Evolutionary conservation across 2,888 invertebrate genomes (phyloP), one percentile per base, ranked within the genome.

Genomic region (Cheilosia vulpina): DNA sequence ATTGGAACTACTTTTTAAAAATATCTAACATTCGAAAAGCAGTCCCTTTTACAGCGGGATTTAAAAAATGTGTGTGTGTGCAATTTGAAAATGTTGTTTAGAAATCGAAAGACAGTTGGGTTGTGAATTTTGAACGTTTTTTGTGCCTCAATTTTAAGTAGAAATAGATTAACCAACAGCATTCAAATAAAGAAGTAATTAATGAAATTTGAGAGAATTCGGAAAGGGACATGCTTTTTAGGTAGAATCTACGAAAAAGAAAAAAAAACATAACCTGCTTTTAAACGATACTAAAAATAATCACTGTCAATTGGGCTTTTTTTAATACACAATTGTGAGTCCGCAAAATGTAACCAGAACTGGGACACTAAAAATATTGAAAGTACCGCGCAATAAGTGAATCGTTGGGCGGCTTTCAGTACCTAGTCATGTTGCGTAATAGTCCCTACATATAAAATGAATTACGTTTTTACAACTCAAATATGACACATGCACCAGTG

Each of bases 1-100:
- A 83, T 78, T 73, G 66, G 72, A 68, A 83, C 83, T 83, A 63
- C 78, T 68, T 50, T 82, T 62, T 60, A 19, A 53, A 72, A 80
- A 75, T 60, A 50, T 71, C 50, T 50, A 24, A 71, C 58, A 62
- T 24, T 68, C 62, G 52, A 78, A 47, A 50, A 65, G 52, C 65
- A 65, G 53, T 58, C 50, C 21, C 47, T 50, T 38, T 58, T 60
- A 60, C 21, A 68, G 38, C 52, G 38, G 60, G 31, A 60, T 72
- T 43, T 72, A 57, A 13, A 15, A 47, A 47, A 47, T 17, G 17
- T 17, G 17, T n/a, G 31, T 60, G 60, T 47, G 34, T 66, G 19
- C 55, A 53, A 45, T 62, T 50, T 57, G 45, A 55, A 11, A 21
- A 71, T 24, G 21, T 55, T 53, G 24, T 55, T 27, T 43, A 43